phyloP scores from a whole-genome alignment of 2,113 vertebrate genomes.

The Barbus barbus region DNA sequence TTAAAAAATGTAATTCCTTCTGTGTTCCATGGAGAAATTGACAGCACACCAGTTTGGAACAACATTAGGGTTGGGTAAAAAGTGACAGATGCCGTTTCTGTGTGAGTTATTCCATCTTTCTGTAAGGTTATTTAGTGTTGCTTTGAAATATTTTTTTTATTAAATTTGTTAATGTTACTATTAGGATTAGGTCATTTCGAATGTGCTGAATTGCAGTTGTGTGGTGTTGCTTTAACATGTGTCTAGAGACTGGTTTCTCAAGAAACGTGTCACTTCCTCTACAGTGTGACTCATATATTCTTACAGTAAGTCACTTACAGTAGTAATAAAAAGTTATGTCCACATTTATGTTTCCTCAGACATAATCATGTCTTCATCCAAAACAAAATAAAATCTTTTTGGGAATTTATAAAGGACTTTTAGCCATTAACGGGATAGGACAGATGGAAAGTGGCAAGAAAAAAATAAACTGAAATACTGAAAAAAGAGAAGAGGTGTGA shows the following conservation, averaged over 20 bases:
- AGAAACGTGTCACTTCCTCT: conserved; percentile 19
- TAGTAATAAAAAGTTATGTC: neutral
- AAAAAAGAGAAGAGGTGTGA: neutral
- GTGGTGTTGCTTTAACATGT: neutral
- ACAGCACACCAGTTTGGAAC: neutral
- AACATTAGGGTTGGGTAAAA: neutral
- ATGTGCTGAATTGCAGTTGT: neutral
- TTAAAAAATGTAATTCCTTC: neutral
- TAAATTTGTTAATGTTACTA: neutral
- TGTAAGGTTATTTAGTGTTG: neutral
- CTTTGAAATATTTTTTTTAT: neutral
- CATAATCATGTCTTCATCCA: neutral
- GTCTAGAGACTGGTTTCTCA: conserved; percentile 6
- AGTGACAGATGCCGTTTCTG: too few relatives aligned
- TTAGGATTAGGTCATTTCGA: neutral
- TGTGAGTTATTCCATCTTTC: too few relatives aligned
- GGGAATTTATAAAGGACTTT: neutral
- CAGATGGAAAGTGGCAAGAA: neutral
- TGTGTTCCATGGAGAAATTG: neutral
- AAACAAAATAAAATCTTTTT: neutral
- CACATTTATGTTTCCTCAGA: neutral
- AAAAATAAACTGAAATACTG: too few relatives aligned
- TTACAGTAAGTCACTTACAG: conserved; percentile 23
- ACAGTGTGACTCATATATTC: conserved; percentile 25
- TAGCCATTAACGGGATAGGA: neutral